These are phyloP conservation scores for Drosophila mettleri DNA, from an alignment of 2,888 invertebrate genomes.

Conservation along the genomic window DNA sequence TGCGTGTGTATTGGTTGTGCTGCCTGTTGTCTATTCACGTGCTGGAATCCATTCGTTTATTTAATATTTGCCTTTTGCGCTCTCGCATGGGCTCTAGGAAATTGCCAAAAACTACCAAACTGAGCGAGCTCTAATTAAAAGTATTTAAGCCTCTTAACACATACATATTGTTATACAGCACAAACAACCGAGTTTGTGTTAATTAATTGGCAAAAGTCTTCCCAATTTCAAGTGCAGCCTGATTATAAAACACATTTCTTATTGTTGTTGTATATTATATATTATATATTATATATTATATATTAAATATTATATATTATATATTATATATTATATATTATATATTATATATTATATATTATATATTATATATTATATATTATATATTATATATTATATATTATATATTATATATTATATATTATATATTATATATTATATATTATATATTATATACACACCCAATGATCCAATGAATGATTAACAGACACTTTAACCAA, in stretches of 20 bases:
- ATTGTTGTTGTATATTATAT: too few relatives aligned
- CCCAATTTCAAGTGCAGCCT: background rate
- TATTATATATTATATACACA: too few relatives aligned
- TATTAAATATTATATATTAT: background rate
- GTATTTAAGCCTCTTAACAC: constrained; percentile 31
- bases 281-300: background rate
- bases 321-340: too few relatives aligned
- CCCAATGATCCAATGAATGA: too few relatives aligned
- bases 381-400: too few relatives aligned
- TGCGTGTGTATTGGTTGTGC: constrained; percentile 3
- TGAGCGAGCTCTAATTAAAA: constrained; percentile 49
- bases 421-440: too few relatives aligned
- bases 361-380: too few relatives aligned
- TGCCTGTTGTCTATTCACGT: constrained; percentile 8
- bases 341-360: too few relatives aligned
- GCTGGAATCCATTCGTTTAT: constrained; percentile 50
- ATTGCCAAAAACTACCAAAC: constrained; percentile 35
- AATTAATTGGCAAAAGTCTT: constrained; percentile 10
- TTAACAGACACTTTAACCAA: background rate
- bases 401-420: too few relatives aligned
- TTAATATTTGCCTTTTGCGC: constrained; percentile 24
- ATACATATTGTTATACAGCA: constrained; percentile 1
- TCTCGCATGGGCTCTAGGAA: constrained; percentile 14
- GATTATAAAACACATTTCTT: constrained; percentile 1
- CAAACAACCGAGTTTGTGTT: constrained; percentile 5